Conservation (phyloP, 2,113 vertebrate genomes). For the Actenoides hombroni region DNA sequence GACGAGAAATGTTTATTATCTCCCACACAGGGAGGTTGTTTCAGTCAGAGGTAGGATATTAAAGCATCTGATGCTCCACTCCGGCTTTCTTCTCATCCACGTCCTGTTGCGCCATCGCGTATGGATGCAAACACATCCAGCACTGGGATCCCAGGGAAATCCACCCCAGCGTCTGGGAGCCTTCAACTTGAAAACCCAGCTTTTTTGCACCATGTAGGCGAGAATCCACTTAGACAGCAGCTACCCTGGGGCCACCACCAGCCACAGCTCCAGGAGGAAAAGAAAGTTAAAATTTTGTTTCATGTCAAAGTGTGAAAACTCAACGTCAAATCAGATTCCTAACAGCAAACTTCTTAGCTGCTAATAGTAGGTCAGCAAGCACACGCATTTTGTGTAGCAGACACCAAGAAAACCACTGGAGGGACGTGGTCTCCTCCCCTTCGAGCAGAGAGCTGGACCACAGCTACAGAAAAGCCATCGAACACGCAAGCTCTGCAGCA, state of each 20-base stretch:
- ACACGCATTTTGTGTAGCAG: neutral
- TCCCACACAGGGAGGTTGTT: conserved; percentile 64
- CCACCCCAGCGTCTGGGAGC: neutral
- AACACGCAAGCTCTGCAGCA: neutral
- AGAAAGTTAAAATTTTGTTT: neutral
- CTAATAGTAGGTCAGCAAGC: neutral
- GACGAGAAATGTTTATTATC: conserved; percentile 73
- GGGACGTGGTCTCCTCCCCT: neutral
- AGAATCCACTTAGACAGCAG: neutral
- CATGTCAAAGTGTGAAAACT: neutral
- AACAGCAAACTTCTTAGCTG: neutral
- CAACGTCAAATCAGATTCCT: neutral
- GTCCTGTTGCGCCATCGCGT: neutral
- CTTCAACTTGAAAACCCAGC: neutral
- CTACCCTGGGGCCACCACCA: neutral
- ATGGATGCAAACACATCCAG: neutral
- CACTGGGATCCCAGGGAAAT: neutral
- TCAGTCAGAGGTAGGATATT: conserved; percentile 62
- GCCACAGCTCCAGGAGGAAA: fast-evolving
- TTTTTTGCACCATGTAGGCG: fast-evolving
- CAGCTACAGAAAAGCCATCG: neutral
- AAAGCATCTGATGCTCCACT: conserved; percentile 17
- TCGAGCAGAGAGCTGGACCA: neutral
- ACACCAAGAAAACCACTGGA: neutral
- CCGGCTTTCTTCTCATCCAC: neutral